These are phyloP conservation scores for Ictalurus furcatus DNA, from an alignment of 2,113 vertebrate species.

Conservation along the genomic window DNA sequence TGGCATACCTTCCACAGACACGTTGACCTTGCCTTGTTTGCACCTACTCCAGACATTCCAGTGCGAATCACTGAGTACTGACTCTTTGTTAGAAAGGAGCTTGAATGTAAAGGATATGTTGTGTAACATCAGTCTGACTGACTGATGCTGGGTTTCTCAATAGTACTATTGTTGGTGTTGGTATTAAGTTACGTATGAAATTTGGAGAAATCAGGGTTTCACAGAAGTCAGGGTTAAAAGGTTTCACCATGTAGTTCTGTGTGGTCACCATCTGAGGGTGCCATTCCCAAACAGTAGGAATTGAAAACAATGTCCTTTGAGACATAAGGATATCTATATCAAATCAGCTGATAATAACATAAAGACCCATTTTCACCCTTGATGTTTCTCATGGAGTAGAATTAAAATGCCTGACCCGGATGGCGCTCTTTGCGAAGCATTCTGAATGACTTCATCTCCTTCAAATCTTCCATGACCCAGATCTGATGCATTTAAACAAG, in stretches of 20 bases:
- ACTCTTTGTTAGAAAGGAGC: background rate
- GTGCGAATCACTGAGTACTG: background rate
- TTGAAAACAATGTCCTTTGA: background rate
- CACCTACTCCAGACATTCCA: conserved; percentile 30
- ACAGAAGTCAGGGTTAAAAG: background rate
- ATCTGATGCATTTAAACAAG: conserved; percentile 61
- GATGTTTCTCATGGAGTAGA: background rate
- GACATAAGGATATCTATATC: background rate
- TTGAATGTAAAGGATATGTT: conserved; percentile 5
- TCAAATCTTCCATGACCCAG: conserved; percentile 35
- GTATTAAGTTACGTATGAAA: background rate
- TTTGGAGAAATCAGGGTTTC: background rate
- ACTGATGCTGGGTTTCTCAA: background rate
- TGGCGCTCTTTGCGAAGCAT: background rate
- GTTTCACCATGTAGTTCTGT: conserved; percentile 48
- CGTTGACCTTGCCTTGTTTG: conserved; percentile 43
- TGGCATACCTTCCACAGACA: conserved; percentile 17
- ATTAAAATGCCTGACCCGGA: background rate
- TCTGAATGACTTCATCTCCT: background rate
- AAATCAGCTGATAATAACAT: background rate
- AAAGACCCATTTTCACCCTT: background rate
- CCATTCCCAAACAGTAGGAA: conserved; percentile 44
- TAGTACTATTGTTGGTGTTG: background rate
- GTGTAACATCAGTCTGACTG: background rate
- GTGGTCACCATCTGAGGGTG: conserved; percentile 68